phyloP scores from a whole-genome alignment of 2,113 vertebrate species.

The Amphiprion percula region DNA sequence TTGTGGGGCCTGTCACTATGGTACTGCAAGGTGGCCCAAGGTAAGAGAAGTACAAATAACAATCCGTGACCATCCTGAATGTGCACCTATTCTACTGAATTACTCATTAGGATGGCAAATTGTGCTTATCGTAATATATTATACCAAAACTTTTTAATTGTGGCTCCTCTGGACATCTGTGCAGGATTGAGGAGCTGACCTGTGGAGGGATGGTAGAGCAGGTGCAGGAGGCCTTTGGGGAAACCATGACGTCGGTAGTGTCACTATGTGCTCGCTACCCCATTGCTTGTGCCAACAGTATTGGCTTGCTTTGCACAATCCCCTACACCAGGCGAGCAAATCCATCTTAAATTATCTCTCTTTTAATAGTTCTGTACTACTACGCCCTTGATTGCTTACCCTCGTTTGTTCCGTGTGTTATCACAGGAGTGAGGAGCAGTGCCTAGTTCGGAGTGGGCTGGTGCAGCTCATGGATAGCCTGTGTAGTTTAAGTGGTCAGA shows the following conservation, averaged over 20 bases:
- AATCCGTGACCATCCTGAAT: background rate
- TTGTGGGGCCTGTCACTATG: constrained; percentile 97
- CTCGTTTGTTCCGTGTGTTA: background rate
- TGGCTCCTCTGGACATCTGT: constrained; percentile 4
- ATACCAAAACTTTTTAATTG: background rate
- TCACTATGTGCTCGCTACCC: constrained; percentile 97
- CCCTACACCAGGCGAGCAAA: constrained; percentile 92
- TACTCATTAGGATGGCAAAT: background rate
- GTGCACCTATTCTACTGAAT: background rate
- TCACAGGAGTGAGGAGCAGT: constrained; percentile 96
- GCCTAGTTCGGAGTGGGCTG: constrained; percentile 95
- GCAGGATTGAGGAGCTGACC: constrained; percentile 95
- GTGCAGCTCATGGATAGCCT: constrained; percentile 97
- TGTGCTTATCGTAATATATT: background rate
- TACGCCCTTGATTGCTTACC: background rate
- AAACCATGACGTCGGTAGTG: constrained; percentile 99
- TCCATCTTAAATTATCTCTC: background rate
- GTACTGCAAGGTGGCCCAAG: constrained; percentile 97
- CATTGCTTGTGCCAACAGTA: constrained; percentile 98
- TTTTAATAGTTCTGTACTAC: background rate
- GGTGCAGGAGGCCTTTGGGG: constrained; percentile 97
- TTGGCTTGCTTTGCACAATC: constrained; percentile 96
- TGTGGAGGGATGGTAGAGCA: constrained; percentile 99
- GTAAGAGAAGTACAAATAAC: constrained; percentile 68
- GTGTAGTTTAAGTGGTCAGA: constrained; percentile 96